Evolutionary conservation across 2,888 invertebrate genomes (phyloP).

Genomic region (Crepidodera aurea): DNA sequence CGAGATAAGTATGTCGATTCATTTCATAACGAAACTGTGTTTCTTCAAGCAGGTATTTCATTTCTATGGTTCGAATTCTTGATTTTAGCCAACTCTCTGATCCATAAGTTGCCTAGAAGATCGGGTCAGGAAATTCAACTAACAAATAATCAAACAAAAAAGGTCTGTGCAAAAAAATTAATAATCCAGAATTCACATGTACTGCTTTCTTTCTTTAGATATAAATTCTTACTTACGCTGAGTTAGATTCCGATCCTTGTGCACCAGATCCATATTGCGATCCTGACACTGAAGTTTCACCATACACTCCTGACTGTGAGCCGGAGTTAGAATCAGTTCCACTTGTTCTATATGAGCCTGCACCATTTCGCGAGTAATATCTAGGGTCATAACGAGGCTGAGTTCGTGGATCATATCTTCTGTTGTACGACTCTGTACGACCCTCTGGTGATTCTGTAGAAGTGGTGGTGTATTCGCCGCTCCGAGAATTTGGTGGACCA

Average conservation of each 20-base stretch:
- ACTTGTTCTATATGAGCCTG: background rate
- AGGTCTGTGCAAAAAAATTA: too few species aligned
- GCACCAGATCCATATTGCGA: background rate
- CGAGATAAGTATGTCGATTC: too few species aligned
- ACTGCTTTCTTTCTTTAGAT: too few species aligned
- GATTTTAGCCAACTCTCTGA: too few species aligned
- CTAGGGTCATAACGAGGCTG: background rate
- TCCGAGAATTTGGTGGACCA: background rate
- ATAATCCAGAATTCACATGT: too few species aligned
- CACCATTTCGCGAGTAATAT: background rate
- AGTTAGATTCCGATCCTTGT: background rate
- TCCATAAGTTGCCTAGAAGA: too few species aligned
- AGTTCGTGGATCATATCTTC: background rate
- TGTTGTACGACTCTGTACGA: background rate
- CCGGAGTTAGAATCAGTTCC: background rate
- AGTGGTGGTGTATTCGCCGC: background rate
- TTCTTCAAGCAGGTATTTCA: too few species aligned
- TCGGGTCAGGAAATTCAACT: too few species aligned
- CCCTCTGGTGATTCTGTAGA: background rate
- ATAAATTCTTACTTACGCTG: too few species aligned
- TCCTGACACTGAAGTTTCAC: background rate
- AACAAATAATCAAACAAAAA: too few species aligned
- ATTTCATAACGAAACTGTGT: too few species aligned
- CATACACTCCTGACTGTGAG: background rate
- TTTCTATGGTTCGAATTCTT: too few species aligned